Percentiles rank a stretch among this genome's conserved stretches.
Conservation (phyloP, 2,888 invertebrate genomes). For the Drosophila pullipes region DNA sequence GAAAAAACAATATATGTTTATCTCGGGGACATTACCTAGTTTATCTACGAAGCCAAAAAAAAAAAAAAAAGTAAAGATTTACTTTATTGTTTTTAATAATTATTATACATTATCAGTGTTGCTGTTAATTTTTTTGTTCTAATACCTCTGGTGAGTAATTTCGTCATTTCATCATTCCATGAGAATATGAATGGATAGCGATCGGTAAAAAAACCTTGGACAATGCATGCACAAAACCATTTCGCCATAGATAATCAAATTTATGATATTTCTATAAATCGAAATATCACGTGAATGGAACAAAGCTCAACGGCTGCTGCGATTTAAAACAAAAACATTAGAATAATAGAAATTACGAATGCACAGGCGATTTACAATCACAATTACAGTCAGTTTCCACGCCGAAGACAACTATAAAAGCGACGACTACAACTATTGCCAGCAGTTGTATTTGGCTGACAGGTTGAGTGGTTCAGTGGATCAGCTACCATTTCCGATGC, state of each 20-base stretch:
- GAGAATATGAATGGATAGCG: conserved; percentile 15
- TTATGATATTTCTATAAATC: conserved; percentile 5
- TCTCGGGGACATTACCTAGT: background rate
- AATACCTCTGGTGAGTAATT: conserved; percentile 15
- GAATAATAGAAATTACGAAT: conserved; percentile 3
- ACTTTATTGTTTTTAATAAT: background rate
- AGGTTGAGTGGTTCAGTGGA: conserved; percentile 22
- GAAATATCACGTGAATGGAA: conserved; percentile 13
- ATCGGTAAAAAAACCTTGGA: conserved; percentile 12
- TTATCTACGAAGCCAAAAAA: background rate
- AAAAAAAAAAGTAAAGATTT: background rate
- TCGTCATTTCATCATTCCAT: conserved; percentile 4
- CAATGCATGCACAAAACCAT: conserved; percentile 16
- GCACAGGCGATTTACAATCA: conserved; percentile 8
- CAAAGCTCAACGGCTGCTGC: background rate
- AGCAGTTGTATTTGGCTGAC: conserved; percentile 28
- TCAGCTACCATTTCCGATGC: conserved; percentile 11
- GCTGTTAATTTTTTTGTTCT: background rate
- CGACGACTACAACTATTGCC: background rate
- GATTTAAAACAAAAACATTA: background rate
- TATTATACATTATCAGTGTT: background rate
- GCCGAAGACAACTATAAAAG: conserved; percentile 44
- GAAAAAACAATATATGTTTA: background rate
- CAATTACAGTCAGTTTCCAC: conserved; percentile 11
- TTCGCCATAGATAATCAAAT: conserved; percentile 22